phyloP scores from a whole-genome alignment of 2,888 invertebrate genomes.

The Tipula lateralis region DNA sequence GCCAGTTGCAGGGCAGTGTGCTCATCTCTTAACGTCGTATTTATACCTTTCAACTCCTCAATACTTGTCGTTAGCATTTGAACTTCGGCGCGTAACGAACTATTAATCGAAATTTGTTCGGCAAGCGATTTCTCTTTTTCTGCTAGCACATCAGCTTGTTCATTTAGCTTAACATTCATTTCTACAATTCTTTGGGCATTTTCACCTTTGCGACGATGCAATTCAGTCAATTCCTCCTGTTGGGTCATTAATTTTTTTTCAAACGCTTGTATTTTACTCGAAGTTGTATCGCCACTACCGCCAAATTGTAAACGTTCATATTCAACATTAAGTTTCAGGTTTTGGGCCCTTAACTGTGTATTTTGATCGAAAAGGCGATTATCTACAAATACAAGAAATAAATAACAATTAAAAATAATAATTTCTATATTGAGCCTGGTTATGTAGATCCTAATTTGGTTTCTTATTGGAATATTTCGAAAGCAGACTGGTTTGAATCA shows the following conservation, averaged over 20 bases:
- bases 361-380: conserved; percentile 81
- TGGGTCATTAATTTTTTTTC: conserved; percentile 82
- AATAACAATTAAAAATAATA: not conserved
- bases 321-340: conserved; percentile 76
- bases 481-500: not conserved
- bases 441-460: not conserved
- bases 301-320: conserved; percentile 74
- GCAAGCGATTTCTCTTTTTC: conserved; percentile 68
- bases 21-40: conserved; percentile 88
- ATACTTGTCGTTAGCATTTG: conserved; percentile 66
- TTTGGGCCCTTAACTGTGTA: conserved; percentile 74
- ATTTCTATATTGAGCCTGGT: not conserved
- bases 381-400: conserved; percentile 64
- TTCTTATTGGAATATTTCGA: not conserved
- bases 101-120: conserved; percentile 62
- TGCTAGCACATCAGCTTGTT: conserved; percentile 71
- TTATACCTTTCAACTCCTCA: conserved; percentile 72
- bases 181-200: conserved; percentile 91
- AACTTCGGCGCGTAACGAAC: conserved; percentile 66
- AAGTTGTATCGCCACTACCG: conserved; percentile 37
- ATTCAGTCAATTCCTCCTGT: conserved; percentile 88
- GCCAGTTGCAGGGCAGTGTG: conserved; percentile 91
- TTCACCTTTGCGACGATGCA: conserved; percentile 85
- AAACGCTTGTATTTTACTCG: conserved; percentile 58
- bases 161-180: conserved; percentile 77